phyloP scores from a whole-genome alignment of 2,113 vertebrate species.

The Dissostichus mawsoni region DNA sequence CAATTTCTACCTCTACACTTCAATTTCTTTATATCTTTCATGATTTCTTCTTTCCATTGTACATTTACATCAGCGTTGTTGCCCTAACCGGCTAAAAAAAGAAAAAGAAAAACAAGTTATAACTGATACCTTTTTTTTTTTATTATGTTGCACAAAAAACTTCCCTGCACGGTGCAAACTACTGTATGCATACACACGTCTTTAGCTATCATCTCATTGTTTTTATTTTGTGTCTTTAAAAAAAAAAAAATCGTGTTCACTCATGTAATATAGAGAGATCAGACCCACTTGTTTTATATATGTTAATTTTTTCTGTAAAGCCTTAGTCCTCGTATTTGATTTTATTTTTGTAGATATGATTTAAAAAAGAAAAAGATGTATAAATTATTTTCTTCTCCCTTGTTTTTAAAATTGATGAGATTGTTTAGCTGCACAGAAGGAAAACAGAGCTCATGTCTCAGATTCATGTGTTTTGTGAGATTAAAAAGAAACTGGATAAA shows the following conservation, averaged over 20 bases:
- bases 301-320: slow-evolving; percentile 82
- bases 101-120: slow-evolving; percentile 23
- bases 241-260: slow-evolving; percentile 64
- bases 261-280: slow-evolving; percentile 83
- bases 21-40: slow-evolving; percentile 36
- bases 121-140: slow-evolving; percentile 48
- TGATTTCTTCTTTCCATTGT: slow-evolving; percentile 35
- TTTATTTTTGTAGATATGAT: slow-evolving; percentile 87
- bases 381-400: slow-evolving; percentile 86
- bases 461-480: slow-evolving; percentile 85
- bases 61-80: slow-evolving; percentile 28
- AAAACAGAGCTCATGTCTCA: slow-evolving; percentile 69
- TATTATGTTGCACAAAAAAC: slow-evolving; percentile 72
- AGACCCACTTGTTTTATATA: slow-evolving; percentile 80
- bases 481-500: slow-evolving; percentile 76
- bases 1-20: slow-evolving; percentile 71
- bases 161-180: slow-evolving; percentile 81
- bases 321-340: slow-evolving; percentile 80
- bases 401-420: slow-evolving; percentile 79
- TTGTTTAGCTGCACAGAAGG: slow-evolving; percentile 84
- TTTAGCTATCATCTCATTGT: slow-evolving; percentile 68
- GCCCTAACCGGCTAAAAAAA: slow-evolving; percentile 9
- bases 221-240: slow-evolving; percentile 57
- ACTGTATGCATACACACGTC: slow-evolving; percentile 80
- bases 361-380: slow-evolving; percentile 74